Percentiles rank a stretch among this genome's conserved stretches.
Evolutionary conservation across 2,797 vertebrate species (phyloP).

Genomic region (Iguana delicatissima): DNA sequence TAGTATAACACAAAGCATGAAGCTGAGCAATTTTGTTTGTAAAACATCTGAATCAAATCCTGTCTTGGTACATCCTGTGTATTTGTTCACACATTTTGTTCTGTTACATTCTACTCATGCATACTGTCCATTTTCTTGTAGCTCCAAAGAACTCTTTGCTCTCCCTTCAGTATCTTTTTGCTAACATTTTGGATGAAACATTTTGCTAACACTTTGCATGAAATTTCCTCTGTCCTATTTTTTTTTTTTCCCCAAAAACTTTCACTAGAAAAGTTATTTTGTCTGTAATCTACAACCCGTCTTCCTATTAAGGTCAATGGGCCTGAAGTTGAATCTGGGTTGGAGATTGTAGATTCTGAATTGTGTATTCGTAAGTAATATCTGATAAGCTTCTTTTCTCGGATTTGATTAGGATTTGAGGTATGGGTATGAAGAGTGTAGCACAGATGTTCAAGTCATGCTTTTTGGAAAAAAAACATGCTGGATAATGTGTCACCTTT

Average conservation of each 20-base stretch:
- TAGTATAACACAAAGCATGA: not conserved
- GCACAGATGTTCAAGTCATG: not conserved
- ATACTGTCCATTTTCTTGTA: not conserved
- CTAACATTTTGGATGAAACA: not conserved
- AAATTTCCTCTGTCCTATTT: not conserved
- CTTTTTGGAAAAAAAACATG: not conserved
- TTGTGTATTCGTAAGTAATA: not conserved
- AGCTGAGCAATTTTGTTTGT: not conserved
- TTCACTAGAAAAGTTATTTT: not conserved
- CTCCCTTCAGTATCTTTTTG: not conserved
- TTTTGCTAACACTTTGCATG: not conserved
- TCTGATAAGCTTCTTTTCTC: slow-evolving; percentile 27
- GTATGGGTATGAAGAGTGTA: not conserved
- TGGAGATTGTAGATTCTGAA: not conserved
- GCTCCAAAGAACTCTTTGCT: not conserved
- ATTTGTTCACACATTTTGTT: not conserved
- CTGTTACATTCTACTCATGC: not conserved
- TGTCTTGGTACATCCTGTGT: not conserved
- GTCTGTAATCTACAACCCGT: not conserved
- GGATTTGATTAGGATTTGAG: slow-evolving; percentile 32
- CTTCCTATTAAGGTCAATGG: not conserved
- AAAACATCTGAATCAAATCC: not conserved
- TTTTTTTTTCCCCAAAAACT: not conserved
- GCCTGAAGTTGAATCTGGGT: not conserved
- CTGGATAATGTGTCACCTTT: not conserved